Evolutionary conservation across 2,113 vertebrate genomes (phyloP), one percentile per base, ranked within the genome.

Genomic region (Ciconia stormi): DNA sequence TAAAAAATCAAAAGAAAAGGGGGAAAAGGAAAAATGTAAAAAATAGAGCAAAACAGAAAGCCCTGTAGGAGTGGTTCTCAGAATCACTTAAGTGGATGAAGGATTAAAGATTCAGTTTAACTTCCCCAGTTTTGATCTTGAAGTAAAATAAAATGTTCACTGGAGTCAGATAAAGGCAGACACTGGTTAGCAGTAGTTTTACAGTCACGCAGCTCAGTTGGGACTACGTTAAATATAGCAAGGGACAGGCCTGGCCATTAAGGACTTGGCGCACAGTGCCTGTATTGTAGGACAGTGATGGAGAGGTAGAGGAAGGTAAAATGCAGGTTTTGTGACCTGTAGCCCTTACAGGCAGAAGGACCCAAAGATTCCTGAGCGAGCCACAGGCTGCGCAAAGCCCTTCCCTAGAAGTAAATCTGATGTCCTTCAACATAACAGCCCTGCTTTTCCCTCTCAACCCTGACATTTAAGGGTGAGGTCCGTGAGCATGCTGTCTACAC

Each of bases 401-500:
- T 76, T n/a, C 4, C 1, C 26, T 72, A 47, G 30, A 88, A 44
- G n/a, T 40, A 89, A 91, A 81, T 67, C n/a, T 63, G 17, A 34
- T 55, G 21, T 66, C 9, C 42, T 78, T 94, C 32, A 67, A 56
- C 8, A 30, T 3, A 73, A 22, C 12, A 71, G 8, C 2, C 12
- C 29, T 63, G 17, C 4, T 71, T 84, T 63, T 40, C 18, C 22
- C 19, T 72, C 6, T 0, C 7, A 6, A 26, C 13, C 44, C 40
- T 46, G 46, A 42, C 8, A 52, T 80, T 70, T 90, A 21, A 65
- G 8, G 15, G 6, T 88, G 22, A 89, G 5, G 13, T 49, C 66
- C 0, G 0, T 69, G 44, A 58, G 8, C 13, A 8, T 29, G 30
- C 7, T 67, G 8, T 36, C 44, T 74, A 53, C 11, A 82, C 4